These are phyloP conservation scores for Osmerus eperlanus DNA, from an alignment of 2,113 vertebrate genomes.

Conservation along the genomic window DNA sequence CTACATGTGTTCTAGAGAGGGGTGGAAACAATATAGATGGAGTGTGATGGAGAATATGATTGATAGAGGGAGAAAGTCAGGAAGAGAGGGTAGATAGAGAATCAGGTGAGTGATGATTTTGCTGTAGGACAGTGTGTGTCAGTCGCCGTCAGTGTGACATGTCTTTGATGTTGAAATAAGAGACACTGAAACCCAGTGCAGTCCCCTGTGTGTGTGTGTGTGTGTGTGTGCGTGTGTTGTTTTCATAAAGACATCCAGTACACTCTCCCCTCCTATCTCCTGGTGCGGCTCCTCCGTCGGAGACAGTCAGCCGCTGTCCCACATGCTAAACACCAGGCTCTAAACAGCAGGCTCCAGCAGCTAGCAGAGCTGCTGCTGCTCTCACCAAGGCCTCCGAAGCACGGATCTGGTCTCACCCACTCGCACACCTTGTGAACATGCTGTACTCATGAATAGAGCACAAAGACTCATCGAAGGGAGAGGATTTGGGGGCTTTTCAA, in stretches of 20 bases:
- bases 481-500: no score
- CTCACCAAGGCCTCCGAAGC: no score
- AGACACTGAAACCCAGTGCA: constrained; percentile 59
- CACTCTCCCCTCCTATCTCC: no score
- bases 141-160: constrained; percentile 65
- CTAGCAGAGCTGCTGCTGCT: no score
- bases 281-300: not conserved
- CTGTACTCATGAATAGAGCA: no score
- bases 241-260: no score
- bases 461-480: no score
- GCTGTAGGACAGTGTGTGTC: constrained; percentile 63
- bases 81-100: constrained; percentile 1
- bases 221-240: not conserved
- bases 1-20: constrained; percentile 19
- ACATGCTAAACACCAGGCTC: not conserved
- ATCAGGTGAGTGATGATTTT: constrained; percentile 28
- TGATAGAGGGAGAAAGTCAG: constrained; percentile 34
- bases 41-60: constrained; percentile 23
- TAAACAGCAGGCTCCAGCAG: no score
- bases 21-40: not conserved
- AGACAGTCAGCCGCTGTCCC: constrained; percentile 15
- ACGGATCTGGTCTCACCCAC: no score
- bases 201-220: constrained; percentile 34
- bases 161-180: constrained; percentile 73
- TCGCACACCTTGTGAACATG: no score